These are phyloP conservation scores for Eretmochelys imbricata DNA, from an alignment of 2,113 vertebrate genomes.

Conservation along the genomic window DNA sequence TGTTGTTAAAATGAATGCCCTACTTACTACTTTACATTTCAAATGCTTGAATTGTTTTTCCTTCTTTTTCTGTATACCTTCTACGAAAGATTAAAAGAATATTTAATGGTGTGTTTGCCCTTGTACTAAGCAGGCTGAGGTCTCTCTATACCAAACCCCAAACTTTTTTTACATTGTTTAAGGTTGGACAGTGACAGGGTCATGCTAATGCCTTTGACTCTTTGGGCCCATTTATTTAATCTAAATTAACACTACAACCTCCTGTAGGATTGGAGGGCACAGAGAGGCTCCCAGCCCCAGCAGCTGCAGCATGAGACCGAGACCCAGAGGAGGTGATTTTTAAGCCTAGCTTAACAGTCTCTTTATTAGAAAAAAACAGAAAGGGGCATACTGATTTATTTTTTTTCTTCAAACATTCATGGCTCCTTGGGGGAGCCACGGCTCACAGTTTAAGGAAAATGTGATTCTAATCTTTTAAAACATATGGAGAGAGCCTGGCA, in stretches of 20 bases:
- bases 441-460: background rate
- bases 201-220: background rate
- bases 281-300: too few species aligned
- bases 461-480: background rate
- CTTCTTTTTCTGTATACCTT: too few species aligned
- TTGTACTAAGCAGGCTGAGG: background rate
- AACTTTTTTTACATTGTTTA: background rate
- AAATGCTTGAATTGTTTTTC: too few species aligned
- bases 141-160: background rate
- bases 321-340: background rate
- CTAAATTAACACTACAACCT: background rate
- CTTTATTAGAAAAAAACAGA: background rate
- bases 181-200: background rate
- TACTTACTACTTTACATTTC: too few species aligned
- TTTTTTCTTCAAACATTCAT: background rate
- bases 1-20: too few species aligned
- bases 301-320: background rate
- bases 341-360: background rate
- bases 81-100: background rate
- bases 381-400: background rate
- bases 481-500: background rate
- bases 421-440: too few species aligned
- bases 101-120: background rate
- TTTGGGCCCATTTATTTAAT: background rate
- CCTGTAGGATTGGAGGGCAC: too few species aligned